Base-by-base conservation (phyloP, 1,140 invertebrate species). In the Bombus ignitus region DNA sequence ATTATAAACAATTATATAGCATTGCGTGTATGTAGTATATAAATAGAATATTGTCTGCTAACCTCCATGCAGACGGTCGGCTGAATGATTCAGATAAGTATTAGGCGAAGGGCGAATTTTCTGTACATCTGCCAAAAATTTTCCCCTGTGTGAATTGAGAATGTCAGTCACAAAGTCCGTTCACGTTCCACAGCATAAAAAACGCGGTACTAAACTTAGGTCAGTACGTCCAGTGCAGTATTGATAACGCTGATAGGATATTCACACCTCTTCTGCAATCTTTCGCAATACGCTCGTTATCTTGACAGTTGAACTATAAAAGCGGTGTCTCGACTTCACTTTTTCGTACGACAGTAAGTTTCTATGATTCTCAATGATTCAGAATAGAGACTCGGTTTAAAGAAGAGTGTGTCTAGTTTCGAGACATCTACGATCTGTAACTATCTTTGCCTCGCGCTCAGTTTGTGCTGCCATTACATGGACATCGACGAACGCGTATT, bases 21-120 rank as follows among this genome's bases (percentile, higher is more conserved):
- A 66, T 75, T 74, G 57, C 71, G 68, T 72, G 44, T 42, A 68
- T 42, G 59, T 18, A n/a, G 59, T 62, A 57, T 81, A 81, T 81
- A 81, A 81, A 75, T 75, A 85, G 84, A 81, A 59, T 59, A 81
- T 37, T 62, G 71, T 81, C 57, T 57, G 37, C 84, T 85, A 85
- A 85, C 84, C 84, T 85, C 71, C 59, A 66, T 10, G 44, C 59
- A 81, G 71, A 75, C 42, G 62, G 53, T 70, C 25, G 13, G 39
- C n/a, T 28, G n/a, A 57, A 68, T 47, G 71, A 81, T 68, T 81
- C 78, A 53, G 62, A 57, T 53, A 74, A 79, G 66, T 75, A 53
- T 66, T 39, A 35, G 65, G 44, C 78, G 84, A 81, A 81, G 70
- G 79, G 62, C 84, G 84, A 74, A 81, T 74, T 37, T 65, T 74